These are phyloP conservation scores for Luperina testacea DNA, from an alignment of 2,888 invertebrate species.

Conservation along the genomic window DNA sequence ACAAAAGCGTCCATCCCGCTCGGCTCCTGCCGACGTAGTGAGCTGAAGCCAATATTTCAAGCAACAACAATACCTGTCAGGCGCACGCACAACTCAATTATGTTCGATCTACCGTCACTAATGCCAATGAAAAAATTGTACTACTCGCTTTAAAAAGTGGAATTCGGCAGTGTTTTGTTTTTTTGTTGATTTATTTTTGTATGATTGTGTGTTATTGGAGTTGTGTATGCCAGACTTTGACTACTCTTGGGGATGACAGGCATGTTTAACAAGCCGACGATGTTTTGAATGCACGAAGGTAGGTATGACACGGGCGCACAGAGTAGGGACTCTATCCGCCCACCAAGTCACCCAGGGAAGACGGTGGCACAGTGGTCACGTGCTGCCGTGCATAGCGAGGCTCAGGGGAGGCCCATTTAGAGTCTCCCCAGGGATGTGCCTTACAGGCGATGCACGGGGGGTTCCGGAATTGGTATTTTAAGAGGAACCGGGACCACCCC, in stretches of 20 bases:
- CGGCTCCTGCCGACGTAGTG: constrained; percentile 46
- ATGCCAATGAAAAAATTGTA: constrained; percentile 72
- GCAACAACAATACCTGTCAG: constrained; percentile 73
- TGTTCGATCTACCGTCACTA: constrained; percentile 74
- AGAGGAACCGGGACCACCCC: no score
- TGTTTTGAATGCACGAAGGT: neutral
- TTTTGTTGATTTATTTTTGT: constrained; percentile 51
- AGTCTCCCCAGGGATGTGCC: no score
- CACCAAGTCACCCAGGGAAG: no score
- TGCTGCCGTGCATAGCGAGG: no score
- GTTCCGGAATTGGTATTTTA: no score
- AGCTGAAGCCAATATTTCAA: constrained; percentile 65
- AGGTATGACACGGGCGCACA: no score
- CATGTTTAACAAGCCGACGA: neutral
- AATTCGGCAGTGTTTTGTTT: constrained; percentile 62
- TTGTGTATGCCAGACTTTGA: constrained; percentile 3
- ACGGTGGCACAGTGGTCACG: no score
- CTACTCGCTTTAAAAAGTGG: constrained; percentile 58
- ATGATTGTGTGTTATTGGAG: constrained; percentile 1
- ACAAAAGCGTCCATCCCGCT: constrained; percentile 36
- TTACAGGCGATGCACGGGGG: no score
- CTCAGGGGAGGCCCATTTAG: no score
- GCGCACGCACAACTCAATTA: constrained; percentile 76
- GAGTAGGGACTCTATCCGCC: no score
- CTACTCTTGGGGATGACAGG: constrained; percentile 11